Base-by-base conservation (phyloP, 2,888 invertebrate genomes). In the Oscheius sp. region DNA sequence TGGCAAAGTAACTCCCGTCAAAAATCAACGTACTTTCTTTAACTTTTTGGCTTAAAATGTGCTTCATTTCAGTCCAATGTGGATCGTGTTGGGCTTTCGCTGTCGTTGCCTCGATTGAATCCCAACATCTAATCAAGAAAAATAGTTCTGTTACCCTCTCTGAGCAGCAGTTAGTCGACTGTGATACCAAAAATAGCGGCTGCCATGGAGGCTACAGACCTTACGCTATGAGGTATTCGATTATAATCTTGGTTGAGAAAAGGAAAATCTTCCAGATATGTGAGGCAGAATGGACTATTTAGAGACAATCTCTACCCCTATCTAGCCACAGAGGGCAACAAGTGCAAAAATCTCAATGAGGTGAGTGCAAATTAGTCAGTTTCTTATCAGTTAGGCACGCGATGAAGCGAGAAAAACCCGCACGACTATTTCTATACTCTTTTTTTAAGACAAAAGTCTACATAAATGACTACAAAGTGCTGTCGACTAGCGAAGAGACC, bases 61-160 rank as follows among this genome's bases (percentile, higher is more conserved):
- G 2, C n/a, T 53, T 20, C 12, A 15, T 57, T 53, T 55, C 64
- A 74, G 74, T 64, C 2, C 65, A 68, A 25, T 82, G 82, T 39
- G 82, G 82, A 5, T 78, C 80, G 0, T 84, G 84, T 34, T 83
- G 83, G 82, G 80, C 80, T 0, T 84, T 84, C 64, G 74, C 84
- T 0, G 73, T 76, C 1, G 75, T 76, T 0, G 83, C 79, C 4
- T 71, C 79, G 1, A 74, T 82, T 0, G 84, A 84, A 63, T 72
- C 78, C 2, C 73, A 72, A 3, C 66, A 76, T 50, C 79, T 76
- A 0, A 77, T 83, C n/a, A 70, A 70, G 15, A 73, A 69, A 20
- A 71, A 76, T 23, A 12, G 61, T 5, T 45, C 78, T 55, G 71
- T 76, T 12, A 53, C 66, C 5, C 71, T 84, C 1, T 84, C 83